phyloP scores from a whole-genome alignment of 2,888 invertebrate genomes.

The Epiblema foenella region DNA sequence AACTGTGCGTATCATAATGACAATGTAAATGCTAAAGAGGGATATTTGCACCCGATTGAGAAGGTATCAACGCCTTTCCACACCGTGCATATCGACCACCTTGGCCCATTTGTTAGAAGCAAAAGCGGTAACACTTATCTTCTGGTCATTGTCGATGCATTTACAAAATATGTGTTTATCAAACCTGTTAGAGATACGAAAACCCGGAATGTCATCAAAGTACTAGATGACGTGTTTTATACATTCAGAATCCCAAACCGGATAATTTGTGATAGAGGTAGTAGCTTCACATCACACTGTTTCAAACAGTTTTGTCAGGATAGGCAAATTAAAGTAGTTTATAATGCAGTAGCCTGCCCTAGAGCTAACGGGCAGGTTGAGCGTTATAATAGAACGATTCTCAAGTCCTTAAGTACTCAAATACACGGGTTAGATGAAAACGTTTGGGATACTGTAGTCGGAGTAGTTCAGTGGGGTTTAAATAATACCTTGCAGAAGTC shows the following conservation, averaged over 20 bases:
- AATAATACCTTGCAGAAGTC: too few relatives aligned
- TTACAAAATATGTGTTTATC: too few relatives aligned
- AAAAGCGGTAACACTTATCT: too few relatives aligned
- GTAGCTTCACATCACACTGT: background rate
- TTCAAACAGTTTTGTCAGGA: background rate
- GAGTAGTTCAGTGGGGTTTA: too few relatives aligned
- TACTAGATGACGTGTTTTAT: background rate
- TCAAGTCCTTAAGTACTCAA: background rate
- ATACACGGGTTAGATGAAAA: too few relatives aligned
- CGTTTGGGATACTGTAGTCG: too few relatives aligned
- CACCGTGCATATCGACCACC: background rate
- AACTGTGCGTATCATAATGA: too few relatives aligned
- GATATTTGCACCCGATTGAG: too few relatives aligned
- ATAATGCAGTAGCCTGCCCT: background rate
- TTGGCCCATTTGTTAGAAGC: too few relatives aligned
- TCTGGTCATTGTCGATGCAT: too few relatives aligned
- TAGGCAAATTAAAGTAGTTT: background rate
- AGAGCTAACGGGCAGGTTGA: background rate
- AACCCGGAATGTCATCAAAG: background rate
- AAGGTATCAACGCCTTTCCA: too few relatives aligned
- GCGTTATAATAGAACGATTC: background rate
- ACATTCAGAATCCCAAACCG: background rate
- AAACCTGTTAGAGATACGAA: constrained; percentile 15
- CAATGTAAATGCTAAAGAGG: too few relatives aligned
- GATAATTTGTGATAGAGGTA: background rate